A percentile compares a stretch with the other conserved stretches of the same genome.
Conservation (phyloP, 2,888 invertebrate species). For the Xylophagus ater region DNA sequence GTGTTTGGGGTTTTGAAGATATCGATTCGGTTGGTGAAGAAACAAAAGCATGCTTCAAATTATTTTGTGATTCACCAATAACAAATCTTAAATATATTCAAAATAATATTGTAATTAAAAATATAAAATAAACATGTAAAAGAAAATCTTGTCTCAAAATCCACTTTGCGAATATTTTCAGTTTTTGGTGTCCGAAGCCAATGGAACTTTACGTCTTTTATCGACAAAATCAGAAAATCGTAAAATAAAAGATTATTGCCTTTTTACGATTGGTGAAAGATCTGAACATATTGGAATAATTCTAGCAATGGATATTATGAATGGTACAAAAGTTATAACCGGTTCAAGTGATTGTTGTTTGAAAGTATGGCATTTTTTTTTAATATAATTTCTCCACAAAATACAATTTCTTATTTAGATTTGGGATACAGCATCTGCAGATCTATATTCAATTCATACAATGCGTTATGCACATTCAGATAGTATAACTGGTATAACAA, state of each 20-base stretch:
- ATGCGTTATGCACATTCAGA: constrained; percentile 24
- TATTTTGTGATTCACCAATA: constrained; percentile 27
- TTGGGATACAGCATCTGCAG: constrained; percentile 33
- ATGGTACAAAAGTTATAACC: constrained; percentile 25
- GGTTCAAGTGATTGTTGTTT: constrained; percentile 29
- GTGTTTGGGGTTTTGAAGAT: constrained; percentile 31
- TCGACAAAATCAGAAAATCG: constrained; percentile 32
- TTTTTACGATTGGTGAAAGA: constrained; percentile 30
- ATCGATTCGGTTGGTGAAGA: constrained; percentile 18
- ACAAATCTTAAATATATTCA: constrained; percentile 29
- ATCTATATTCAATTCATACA: constrained; percentile 23
- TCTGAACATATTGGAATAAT: constrained; percentile 30
- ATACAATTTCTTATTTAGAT: constrained; percentile 21
- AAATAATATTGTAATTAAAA: constrained; percentile 26
- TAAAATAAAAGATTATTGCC: constrained; percentile 24
- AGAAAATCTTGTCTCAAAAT: not conserved
- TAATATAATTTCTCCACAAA: not conserved
- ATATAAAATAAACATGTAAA: not conserved
- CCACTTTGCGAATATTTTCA: not conserved
- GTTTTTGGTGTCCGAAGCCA: constrained; percentile 18
- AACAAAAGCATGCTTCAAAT: constrained; percentile 25
- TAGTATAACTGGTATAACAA: constrained; percentile 24
- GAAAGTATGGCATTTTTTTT: constrained; percentile 23
- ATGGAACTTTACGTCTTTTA: constrained; percentile 32
- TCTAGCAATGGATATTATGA: constrained; percentile 25